Conservation (phyloP, 2,113 vertebrate genomes). For the Callionymus lyra region DNA sequence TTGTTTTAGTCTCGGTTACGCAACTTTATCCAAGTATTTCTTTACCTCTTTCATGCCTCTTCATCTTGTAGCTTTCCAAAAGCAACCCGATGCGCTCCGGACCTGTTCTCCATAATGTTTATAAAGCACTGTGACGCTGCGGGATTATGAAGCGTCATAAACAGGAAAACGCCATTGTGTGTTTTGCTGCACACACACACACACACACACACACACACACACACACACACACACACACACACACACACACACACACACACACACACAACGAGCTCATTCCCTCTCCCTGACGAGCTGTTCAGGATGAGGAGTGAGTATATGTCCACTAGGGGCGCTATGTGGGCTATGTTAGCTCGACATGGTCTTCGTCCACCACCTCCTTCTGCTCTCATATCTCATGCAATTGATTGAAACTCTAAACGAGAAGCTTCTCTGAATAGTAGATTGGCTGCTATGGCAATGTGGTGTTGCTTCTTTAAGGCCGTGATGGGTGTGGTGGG, state of each 20-base stretch:
- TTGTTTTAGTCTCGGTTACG: too few species aligned
- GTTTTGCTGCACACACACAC: constrained; percentile 35
- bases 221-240: too few species aligned
- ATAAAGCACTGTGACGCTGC: constrained; percentile 14
- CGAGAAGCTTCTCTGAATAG: constrained; percentile 47
- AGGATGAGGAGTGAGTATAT: constrained; percentile 26
- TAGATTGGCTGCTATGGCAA: constrained; percentile 42
- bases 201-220: too few species aligned
- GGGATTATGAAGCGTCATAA: constrained; percentile 33
- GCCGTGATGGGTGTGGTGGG: constrained; percentile 36
- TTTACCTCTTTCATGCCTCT: constrained; percentile 16
- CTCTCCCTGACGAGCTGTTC: constrained; percentile 24
- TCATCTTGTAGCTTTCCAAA: too few species aligned
- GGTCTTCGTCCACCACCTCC: constrained; percentile 11
- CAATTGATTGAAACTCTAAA: constrained; percentile 61
- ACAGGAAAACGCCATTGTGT: constrained; percentile 41
- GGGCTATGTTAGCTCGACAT: too few species aligned
- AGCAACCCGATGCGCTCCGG: too few species aligned
- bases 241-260: constrained; percentile 36
- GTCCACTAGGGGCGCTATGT: constrained; percentile 19
- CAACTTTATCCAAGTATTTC: too few species aligned
- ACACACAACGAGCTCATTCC: constrained; percentile 16
- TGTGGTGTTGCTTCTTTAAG: constrained; percentile 49
- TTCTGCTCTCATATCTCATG: constrained; percentile 36
- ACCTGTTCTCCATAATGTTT: constrained; percentile 17